A percentile compares a stretch with the other conserved stretches of the same genome.
Evolutionary conservation across 2,888 invertebrate genomes (phyloP).

Genomic region (Pogonocherus hispidulus): DNA sequence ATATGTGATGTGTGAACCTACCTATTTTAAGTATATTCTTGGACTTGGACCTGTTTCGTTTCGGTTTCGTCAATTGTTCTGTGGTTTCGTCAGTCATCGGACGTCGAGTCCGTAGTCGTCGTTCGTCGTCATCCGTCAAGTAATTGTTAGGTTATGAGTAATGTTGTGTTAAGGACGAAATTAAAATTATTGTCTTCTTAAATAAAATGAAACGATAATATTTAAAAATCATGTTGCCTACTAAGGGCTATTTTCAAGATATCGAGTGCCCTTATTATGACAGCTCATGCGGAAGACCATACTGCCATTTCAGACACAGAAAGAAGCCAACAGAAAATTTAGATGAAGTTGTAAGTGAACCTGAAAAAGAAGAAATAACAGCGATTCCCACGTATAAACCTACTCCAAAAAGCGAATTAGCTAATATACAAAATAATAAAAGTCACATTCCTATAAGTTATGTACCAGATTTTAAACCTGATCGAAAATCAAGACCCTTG

Average conservation of each 20-base stretch:
- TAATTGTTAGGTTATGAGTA: constrained; percentile 18
- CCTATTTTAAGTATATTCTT: too few species aligned
- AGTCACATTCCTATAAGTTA: constrained; percentile 70
- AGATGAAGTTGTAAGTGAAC: constrained; percentile 66
- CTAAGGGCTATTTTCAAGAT: constrained; percentile 89
- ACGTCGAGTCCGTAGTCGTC: too few species aligned
- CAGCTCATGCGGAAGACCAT: constrained; percentile 87
- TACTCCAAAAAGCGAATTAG: constrained; percentile 70
- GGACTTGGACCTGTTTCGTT: too few species aligned
- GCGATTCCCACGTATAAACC: constrained; percentile 66
- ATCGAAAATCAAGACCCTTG: constrained; percentile 62
- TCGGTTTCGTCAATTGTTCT: too few species aligned
- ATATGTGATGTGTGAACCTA: too few species aligned
- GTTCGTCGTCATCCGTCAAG: not conserved
- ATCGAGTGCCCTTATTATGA: constrained; percentile 90
- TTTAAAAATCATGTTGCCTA: constrained; percentile 82
- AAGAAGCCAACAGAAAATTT: constrained; percentile 75
- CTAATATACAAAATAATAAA: constrained; percentile 60
- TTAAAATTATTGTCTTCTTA: constrained; percentile 2
- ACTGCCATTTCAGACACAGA: constrained; percentile 92
- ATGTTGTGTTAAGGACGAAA: not conserved
- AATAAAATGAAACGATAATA: constrained; percentile 14
- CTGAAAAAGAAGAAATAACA: constrained; percentile 65
- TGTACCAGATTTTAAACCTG: constrained; percentile 70
- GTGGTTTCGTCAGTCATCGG: too few species aligned